A percentile compares a stretch with the other conserved stretches of the same genome.
Evolutionary conservation across 2,888 invertebrate species (phyloP).

Genomic region (Plutella xylostella): DNA sequence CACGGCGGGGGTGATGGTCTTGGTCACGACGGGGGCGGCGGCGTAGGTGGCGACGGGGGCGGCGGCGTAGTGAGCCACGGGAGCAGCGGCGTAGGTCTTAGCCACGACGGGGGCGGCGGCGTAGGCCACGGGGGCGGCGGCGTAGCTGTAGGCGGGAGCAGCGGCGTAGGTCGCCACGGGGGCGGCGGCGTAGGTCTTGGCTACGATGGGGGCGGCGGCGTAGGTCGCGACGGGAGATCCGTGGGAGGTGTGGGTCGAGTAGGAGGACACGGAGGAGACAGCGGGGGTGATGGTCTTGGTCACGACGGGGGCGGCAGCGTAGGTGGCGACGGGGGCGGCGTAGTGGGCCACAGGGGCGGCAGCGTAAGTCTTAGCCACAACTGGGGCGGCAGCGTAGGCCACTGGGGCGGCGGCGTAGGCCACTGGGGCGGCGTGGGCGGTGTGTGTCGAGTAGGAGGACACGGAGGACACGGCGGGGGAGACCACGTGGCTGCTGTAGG

Average conservation of each 20-base stretch:
- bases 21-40: conserved; percentile 47
- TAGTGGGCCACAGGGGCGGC: conserved; percentile 34
- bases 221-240: conserved; percentile 29
- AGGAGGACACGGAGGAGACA: conserved; percentile 34
- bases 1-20: conserved; percentile 18
- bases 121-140: conserved; percentile 31
- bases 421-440: conserved; percentile 26
- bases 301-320: conserved; percentile 22
- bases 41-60: conserved; percentile 40
- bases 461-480: conserved; percentile 36
- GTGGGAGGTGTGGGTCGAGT: conserved; percentile 30
- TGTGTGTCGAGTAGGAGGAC: conserved; percentile 33
- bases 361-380: conserved; percentile 15
- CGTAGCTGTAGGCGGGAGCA: conserved; percentile 33
- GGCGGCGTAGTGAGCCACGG: conserved; percentile 35
- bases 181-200: conserved; percentile 32
- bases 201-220: conserved; percentile 31
- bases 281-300: conserved; percentile 30
- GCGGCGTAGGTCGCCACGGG: conserved; percentile 19
- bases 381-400: conserved; percentile 25
- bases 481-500: conserved; percentile 24
- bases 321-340: conserved; percentile 27
- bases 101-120: conserved; percentile 22
- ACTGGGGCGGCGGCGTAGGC: conserved; percentile 45
- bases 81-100: conserved; percentile 20